Evolutionary conservation across 2,113 vertebrate genomes (phyloP), one percentile per base, ranked within the genome.

Genomic region (Chionis minor): DNA sequence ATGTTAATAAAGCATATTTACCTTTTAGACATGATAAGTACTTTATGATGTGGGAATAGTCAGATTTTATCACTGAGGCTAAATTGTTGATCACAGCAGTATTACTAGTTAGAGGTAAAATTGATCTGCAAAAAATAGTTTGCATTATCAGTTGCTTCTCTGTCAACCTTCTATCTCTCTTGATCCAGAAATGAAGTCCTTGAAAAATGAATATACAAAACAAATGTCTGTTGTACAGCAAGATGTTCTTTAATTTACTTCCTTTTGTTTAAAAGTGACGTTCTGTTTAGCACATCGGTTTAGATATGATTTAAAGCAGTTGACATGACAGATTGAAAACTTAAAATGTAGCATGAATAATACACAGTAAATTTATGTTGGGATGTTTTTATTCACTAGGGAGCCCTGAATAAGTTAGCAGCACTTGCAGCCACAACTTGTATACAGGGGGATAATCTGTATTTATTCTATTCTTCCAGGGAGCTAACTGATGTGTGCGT

Each of bases 331-430:
- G 87, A 94, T 81, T 97, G 83, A 96, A 98, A 97, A 95, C 67
- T 88, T 95, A 95, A 96, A 94, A 96, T 86, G 90, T 84, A 95
- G 96, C 94, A 90, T 97, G 89, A 98, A 97, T 95, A 97, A 96
- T 96, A 97, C 93, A 94, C 89, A 96, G 95, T 83, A 96, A 96
- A 97, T 97, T 97, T 97, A 90, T 93, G 92, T 97, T 96, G 73
- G 77, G 86, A 96, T 96, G 88, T 96, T 94, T 96, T 92, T 97
- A 95, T 93, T 97, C 96, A 95, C 85, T 88, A 92, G 95, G 65
- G 69, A 72, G 78, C 47, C 65, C 84, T 95, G 91, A 86, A 96
- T 96, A 91, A 96, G 88, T 94, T 92, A 92, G 88, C 61, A 89
- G 44, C 61, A 79, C 69, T 96, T 94, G 78, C 92, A 94, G 86